phyloP scores from a whole-genome alignment of 2,888 invertebrate species.

The Trachelus stipa region DNA sequence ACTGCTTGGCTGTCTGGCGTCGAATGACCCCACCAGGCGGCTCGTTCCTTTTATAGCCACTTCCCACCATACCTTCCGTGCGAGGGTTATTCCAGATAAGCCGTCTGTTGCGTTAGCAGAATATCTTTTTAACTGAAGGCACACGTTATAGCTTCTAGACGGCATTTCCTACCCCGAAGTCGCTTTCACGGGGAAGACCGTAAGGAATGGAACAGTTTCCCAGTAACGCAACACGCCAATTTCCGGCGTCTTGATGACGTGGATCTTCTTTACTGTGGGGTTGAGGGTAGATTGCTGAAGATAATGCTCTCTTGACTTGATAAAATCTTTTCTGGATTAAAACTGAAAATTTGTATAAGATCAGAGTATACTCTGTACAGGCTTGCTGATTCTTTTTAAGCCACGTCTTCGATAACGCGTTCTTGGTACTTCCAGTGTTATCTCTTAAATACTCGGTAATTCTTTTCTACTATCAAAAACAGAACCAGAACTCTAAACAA shows the following conservation, averaged over 20 bases:
- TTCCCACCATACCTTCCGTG: not conserved
- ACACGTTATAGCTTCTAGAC: not conserved
- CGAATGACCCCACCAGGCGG: constrained; percentile 2
- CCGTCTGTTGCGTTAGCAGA: not conserved
- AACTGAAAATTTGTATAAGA: not conserved
- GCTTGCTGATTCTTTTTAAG: not conserved
- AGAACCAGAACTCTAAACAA: not conserved
- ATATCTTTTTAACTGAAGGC: not conserved
- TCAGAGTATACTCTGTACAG: not conserved
- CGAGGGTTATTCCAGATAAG: constrained; percentile 40
- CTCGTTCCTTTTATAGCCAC: constrained; percentile 9
- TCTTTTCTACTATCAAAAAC: not conserved
- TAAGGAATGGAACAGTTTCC: not conserved
- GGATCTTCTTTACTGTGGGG: not conserved
- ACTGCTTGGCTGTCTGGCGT: constrained; percentile 1
- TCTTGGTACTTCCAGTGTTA: not conserved
- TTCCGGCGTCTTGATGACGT: not conserved
- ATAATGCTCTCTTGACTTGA: not conserved
- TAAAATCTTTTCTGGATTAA: not conserved
- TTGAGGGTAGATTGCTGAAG: not conserved
- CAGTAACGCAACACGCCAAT: not conserved
- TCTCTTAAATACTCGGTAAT: not conserved
- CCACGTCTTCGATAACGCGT: not conserved
- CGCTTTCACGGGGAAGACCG: not conserved
- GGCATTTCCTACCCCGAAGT: not conserved